Base-by-base conservation (phyloP, 2,797 vertebrate species). In the Micrastur ruficollis region DNA sequence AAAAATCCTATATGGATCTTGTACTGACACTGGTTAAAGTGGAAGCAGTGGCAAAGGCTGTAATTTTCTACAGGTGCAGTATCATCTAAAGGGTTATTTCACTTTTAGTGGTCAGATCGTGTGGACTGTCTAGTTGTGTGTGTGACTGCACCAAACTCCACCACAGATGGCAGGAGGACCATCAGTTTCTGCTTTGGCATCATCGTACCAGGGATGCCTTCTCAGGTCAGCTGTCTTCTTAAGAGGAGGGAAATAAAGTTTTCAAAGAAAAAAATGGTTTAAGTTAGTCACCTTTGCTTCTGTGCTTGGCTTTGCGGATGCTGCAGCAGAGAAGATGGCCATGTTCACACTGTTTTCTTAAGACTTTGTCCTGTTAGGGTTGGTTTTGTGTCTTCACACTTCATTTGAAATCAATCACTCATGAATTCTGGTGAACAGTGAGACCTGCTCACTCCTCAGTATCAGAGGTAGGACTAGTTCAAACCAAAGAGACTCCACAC, bases 171-270 rank as follows among this genome's bases (percentile, higher is more conserved):
- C 27, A 83, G 55, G 86, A 70, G 3, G 32, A 62, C 25, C 42
- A 52, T 5, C 26, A 81, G 11, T 18, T 63, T 82, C 53, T 76
- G 13, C 44, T 81, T 47, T 32, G 86, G 13, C 34, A 26, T 34
- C 12, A 36, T 44, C 0, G 0, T 23, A 49, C 29, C 38, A 47
- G 9, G 9, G 15, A 12, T 49, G 22, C 1, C 68, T 11, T 56
- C 32, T 68, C 53, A 59, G 17, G 16, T 52, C 8, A 8, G 8
- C 20, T 38, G 15, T 47, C 46, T 49, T 87, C 47, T 62, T 84
- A 38, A 81, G 55, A 87, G 31, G 8, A 40, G 27, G 4, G 56
- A 87, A 89, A 26, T n/a, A 50, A 72, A 55, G 5, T 50, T 73
- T 50, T 23, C 46, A 53, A 90, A 62, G 6, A 40, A 81, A 91